phyloP scores from a whole-genome alignment of 2,888 invertebrate species.

The Megaustenia siamemsis region DNA sequence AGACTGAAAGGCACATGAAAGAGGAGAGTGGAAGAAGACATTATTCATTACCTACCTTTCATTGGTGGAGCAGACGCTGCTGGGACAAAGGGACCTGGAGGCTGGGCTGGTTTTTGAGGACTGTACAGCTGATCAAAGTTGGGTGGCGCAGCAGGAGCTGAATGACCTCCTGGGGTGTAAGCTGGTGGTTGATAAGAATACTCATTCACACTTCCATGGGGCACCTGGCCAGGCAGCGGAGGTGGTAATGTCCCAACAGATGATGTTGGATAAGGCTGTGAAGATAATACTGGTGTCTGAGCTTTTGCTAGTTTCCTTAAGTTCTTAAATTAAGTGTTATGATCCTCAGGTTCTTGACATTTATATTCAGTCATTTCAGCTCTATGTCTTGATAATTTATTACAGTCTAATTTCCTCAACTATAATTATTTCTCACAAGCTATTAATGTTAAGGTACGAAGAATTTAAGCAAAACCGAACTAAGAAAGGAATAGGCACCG shows the following conservation, averaged over 20 bases:
- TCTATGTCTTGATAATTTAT: too few relatives aligned
- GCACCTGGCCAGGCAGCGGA: conserved; percentile 46
- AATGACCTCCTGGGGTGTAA: conserved; percentile 51
- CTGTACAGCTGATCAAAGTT: conserved; percentile 56
- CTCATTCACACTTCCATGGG: conserved; percentile 41
- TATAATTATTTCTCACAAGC: too few relatives aligned
- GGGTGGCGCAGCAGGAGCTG: conserved; percentile 53
- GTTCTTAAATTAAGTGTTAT: too few relatives aligned
- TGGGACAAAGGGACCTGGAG: conserved; percentile 44
- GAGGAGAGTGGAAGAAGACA: too few relatives aligned
- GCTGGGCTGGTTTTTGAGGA: conserved; percentile 55
- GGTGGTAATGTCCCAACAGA: conserved; percentile 44
- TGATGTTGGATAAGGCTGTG: conserved; percentile 14
- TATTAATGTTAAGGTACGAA: too few relatives aligned
- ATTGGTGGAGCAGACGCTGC: conserved; percentile 58
- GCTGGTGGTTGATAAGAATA: conserved; percentile 54
- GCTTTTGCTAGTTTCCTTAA: not conserved
- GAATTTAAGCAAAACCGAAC: too few relatives aligned
- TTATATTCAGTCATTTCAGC: too few relatives aligned
- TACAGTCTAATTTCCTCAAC: too few relatives aligned
- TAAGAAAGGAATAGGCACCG: too few relatives aligned
- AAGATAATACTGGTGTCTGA: not conserved
- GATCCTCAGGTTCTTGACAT: too few relatives aligned
- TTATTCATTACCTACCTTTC: conserved; percentile 47
- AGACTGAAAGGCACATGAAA: not conserved